Conservation (phyloP, 2,113 vertebrate genomes). For the Pan troglodytes region NHGRI_mPanTro3-v2.1_pri NC_072403.2:109600501-109601000, state of each 20-base stretch:
- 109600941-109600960: neutral
- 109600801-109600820: neutral
- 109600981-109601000: neutral
- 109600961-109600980: neutral
- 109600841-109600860: neutral
- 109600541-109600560: neutral
- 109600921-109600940: constrained; percentile 41
- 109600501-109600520: neutral
- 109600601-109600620: neutral
- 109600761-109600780: neutral
- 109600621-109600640: neutral
- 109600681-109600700: neutral
- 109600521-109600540: neutral
- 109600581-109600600: neutral
- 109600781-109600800: neutral
- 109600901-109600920: neutral
- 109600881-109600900: neutral
- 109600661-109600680: neutral
- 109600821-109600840: neutral
- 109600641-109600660: constrained; percentile 16
- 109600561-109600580: neutral
- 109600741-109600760: neutral
- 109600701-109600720: neutral
- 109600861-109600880: neutral
- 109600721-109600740: neutral